phyloP scores from a whole-genome alignment of 2,797 vertebrate genomes.

The Liasis olivaceus region DNA sequence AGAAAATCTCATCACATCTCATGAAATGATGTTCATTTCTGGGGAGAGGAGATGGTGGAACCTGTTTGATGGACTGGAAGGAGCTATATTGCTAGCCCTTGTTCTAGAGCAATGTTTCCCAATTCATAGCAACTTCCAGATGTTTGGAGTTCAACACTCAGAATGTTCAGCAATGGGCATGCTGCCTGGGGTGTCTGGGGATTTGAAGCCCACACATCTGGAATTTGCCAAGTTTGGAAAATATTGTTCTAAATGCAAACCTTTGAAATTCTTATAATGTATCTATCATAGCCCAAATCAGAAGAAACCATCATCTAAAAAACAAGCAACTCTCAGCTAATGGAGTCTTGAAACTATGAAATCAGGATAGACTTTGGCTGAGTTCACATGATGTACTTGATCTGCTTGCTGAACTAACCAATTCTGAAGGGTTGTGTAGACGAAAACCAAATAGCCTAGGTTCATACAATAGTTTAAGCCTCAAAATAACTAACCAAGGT shows the following conservation, averaged over 20 bases:
- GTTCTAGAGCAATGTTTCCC: neutral
- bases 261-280: neutral
- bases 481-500: neutral
- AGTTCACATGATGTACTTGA: neutral
- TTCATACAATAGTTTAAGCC: neutral
- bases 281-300: neutral
- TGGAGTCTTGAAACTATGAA: neutral
- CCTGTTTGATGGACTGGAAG: neutral
- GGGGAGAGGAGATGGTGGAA: neutral
- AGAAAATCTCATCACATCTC: neutral
- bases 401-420: neutral
- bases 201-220: neutral
- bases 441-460: neutral
- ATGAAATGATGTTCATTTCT: neutral
- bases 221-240: neutral
- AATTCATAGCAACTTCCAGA: neutral
- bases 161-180: neutral
- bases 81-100: neutral
- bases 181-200: neutral
- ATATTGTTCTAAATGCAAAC: neutral
- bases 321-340: neutral
- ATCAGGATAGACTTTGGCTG: neutral
- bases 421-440: neutral
- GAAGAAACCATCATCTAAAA: neutral
- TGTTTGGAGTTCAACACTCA: neutral